phyloP scores from a whole-genome alignment of 2,113 vertebrate species.

The Gavialis gangeticus region DNA sequence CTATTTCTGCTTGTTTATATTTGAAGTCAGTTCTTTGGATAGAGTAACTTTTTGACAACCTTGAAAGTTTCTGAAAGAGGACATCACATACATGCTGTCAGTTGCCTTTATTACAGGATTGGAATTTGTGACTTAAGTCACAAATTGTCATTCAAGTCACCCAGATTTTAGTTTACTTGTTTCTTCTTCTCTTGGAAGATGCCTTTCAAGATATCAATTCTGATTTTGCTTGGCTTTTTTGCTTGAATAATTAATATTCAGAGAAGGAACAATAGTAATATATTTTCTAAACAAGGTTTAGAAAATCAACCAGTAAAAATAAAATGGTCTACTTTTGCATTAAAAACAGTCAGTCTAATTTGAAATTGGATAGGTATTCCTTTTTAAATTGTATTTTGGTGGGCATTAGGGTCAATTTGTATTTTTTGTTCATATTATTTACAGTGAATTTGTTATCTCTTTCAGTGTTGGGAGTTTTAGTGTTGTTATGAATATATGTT shows the following conservation, averaged over 20 bases:
- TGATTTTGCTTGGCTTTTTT: neutral
- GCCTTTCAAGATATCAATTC: neutral
- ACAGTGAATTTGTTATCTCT: neutral
- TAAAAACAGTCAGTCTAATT: neutral
- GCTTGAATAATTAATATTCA: neutral
- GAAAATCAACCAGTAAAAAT: neutral
- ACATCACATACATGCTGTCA: fast-evolving
- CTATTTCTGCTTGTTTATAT: neutral
- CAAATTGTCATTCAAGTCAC: neutral
- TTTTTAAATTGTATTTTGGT: neutral
- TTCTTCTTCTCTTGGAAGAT: neutral
- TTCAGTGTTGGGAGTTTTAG: neutral
- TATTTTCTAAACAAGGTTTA: neutral
- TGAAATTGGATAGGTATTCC: neutral
- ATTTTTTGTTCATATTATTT: neutral
- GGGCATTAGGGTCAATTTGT: neutral
- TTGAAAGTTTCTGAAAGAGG: neutral
- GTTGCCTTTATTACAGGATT: fast-evolving
- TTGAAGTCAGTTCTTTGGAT: neutral
- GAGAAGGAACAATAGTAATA: neutral
- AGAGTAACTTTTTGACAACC: neutral
- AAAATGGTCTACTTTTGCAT: neutral
- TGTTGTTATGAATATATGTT: neutral
- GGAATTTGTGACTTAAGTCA: neutral
- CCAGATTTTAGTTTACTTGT: neutral